phyloP scores from a whole-genome alignment of 2,113 vertebrate genomes.

The Podarcis raffonei region DNA sequence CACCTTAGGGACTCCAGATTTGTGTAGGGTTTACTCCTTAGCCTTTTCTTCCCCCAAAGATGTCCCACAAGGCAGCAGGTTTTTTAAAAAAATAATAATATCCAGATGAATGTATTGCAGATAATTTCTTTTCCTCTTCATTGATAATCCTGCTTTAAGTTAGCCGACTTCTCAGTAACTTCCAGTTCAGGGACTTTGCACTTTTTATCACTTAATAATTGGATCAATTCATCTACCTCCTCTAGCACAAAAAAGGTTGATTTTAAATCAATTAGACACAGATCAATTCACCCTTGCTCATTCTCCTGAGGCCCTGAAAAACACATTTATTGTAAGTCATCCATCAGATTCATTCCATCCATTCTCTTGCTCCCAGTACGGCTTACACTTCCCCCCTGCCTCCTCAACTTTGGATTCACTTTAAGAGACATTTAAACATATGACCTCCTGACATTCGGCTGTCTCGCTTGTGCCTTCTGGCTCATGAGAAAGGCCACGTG shows the following conservation, averaged over 20 bases:
- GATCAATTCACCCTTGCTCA: neutral
- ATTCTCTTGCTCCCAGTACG: neutral
- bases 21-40: too few relatives aligned
- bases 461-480: neutral
- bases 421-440: neutral
- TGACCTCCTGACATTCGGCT: neutral
- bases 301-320: neutral
- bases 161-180: neutral
- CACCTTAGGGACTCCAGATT: too few relatives aligned
- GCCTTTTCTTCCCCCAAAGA: too few relatives aligned
- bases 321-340: conserved; percentile 7
- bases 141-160: neutral
- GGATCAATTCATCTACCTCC: neutral
- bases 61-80: too few relatives aligned
- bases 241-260: neutral
- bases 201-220: neutral
- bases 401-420: neutral
- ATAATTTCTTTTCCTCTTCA: neutral
- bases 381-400: neutral
- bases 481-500: neutral
- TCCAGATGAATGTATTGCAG: too few relatives aligned
- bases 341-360: neutral
- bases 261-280: conserved; percentile 15
- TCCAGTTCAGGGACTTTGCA: neutral
- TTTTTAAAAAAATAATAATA: too few relatives aligned